These are phyloP conservation scores for Hemicentrotus pulcherrimus DNA, from an alignment of 35 echinoderm and acorn worm species.

Conservation along the genomic window DNA sequence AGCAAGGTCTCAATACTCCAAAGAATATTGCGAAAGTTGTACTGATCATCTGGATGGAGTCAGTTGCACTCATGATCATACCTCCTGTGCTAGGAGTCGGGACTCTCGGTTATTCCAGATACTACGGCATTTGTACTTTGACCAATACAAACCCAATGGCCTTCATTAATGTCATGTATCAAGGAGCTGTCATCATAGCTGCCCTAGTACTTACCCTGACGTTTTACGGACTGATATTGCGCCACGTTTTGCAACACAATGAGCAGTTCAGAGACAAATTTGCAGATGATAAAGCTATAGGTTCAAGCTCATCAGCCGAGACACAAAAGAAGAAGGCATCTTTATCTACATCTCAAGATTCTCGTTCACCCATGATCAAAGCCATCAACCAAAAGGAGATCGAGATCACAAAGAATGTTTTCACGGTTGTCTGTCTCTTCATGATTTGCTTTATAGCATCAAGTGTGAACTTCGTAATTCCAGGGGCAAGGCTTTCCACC, in stretches of 20 bases:
- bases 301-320: neutral
- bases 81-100: slow-evolving; percentile 34
- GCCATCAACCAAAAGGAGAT: slow-evolving; percentile 31
- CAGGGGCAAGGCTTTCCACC: neutral
- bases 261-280: neutral
- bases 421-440: slow-evolving; percentile 54
- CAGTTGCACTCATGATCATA: neutral
- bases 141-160: neutral
- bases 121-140: slow-evolving; percentile 40
- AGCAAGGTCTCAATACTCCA: slow-evolving; percentile 22
- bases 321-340: neutral
- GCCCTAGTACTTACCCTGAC: neutral
- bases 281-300: neutral
- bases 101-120: slow-evolving; percentile 41
- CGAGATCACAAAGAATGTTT: slow-evolving; percentile 64
- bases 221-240: slow-evolving; percentile 25
- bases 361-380: neutral
- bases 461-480: slow-evolving; percentile 43
- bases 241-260: neutral
- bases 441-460: slow-evolving; percentile 41
- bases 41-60: slow-evolving; percentile 51
- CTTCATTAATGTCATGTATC: neutral
- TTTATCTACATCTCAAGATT: too few relatives aligned
- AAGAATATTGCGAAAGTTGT: slow-evolving; percentile 56
- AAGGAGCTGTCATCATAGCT: neutral